Percentiles rank a stretch among this genome's conserved stretches.
phyloP scores from a whole-genome alignment of 2,113 vertebrate species.

The Onychostoma macrolepis region DNA sequence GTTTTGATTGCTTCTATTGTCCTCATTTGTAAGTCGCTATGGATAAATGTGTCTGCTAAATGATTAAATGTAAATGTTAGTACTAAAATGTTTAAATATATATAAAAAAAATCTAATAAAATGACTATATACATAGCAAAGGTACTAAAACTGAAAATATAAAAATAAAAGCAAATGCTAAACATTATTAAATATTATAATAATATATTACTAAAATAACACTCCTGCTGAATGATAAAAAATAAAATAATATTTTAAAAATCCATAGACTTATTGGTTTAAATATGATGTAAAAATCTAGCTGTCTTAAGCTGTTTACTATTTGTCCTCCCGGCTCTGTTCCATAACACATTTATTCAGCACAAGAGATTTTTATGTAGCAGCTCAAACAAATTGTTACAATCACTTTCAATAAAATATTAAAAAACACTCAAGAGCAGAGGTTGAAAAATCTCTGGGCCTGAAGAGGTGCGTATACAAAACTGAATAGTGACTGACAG shows the following conservation, averaged over 20 bases:
- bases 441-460: neutral
- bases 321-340: neutral
- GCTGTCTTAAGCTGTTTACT: neutral
- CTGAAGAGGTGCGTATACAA: neutral
- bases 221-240: neutral
- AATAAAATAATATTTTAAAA: neutral
- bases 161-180: too few relatives aligned
- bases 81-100: too few relatives aligned
- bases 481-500: conserved; percentile 8
- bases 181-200: neutral
- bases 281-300: neutral
- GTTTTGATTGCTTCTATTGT: too few relatives aligned
- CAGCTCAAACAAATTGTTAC: neutral
- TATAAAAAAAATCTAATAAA: too few relatives aligned
- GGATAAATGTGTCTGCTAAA: too few relatives aligned
- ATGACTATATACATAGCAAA: too few relatives aligned
- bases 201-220: neutral
- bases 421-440: neutral
- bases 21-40: too few relatives aligned
- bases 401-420: conserved; percentile 2
- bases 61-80: too few relatives aligned
- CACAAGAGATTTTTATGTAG: neutral
- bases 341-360: conserved; percentile 1
- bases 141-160: too few relatives aligned
- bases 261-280: neutral